phyloP scores from a whole-genome alignment of 2,888 invertebrate genomes.

The Synanthedon vespiformis region DNA sequence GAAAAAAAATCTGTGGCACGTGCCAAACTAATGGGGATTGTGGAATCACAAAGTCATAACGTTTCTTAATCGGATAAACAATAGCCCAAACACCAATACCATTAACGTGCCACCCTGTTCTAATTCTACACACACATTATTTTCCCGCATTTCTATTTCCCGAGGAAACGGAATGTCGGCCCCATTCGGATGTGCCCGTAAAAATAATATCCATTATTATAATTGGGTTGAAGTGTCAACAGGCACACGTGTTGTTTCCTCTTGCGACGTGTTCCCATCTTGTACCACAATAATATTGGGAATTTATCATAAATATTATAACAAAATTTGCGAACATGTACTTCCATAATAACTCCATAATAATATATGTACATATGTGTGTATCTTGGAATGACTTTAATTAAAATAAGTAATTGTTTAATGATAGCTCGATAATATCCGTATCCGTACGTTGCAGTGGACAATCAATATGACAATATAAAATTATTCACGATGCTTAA shows the following conservation, averaged over 20 bases:
- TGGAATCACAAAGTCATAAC: neutral
- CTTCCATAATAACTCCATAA: too few relatives aligned
- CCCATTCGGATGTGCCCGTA: constrained; percentile 33
- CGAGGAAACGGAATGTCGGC: constrained; percentile 25
- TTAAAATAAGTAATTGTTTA: too few relatives aligned
- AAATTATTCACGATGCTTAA: too few relatives aligned
- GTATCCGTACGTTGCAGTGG: too few relatives aligned
- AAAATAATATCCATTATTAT: constrained; percentile 60
- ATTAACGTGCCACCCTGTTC: constrained; percentile 3
- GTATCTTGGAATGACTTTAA: too few relatives aligned
- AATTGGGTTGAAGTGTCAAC: constrained; percentile 31
- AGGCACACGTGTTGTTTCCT: constrained; percentile 29
- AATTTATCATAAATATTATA: too few relatives aligned
- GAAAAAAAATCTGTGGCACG: too few relatives aligned
- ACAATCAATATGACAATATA: too few relatives aligned
- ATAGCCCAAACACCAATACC: neutral
- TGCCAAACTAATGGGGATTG: neutral
- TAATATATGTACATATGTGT: too few relatives aligned
- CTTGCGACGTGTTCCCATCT: constrained; percentile 3
- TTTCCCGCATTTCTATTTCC: constrained; percentile 11
- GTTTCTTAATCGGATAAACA: neutral
- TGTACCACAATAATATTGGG: too few relatives aligned
- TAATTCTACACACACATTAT: neutral
- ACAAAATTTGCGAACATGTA: too few relatives aligned
- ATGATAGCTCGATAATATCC: too few relatives aligned